Evolutionary conservation across 2,888 invertebrate genomes (phyloP).

Genomic region (Cephus rjabovi): DNA sequence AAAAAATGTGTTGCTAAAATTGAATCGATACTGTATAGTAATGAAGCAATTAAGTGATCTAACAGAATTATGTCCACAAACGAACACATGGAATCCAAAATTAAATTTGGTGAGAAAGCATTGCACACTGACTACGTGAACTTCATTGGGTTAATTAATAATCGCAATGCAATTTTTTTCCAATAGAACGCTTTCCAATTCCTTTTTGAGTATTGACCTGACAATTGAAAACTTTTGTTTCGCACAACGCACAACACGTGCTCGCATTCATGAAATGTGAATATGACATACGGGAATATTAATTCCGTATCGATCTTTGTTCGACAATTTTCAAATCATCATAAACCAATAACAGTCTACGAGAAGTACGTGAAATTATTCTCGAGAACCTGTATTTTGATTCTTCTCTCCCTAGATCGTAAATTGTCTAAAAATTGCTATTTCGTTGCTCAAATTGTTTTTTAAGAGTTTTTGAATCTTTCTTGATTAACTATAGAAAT

Average conservation of each 20-base stretch:
- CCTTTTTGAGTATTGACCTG: constrained; percentile 22
- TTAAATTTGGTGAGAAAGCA: not conserved
- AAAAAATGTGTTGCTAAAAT: not conserved
- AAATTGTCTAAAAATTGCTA: too few species aligned
- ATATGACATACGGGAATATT: too few species aligned
- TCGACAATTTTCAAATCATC: too few species aligned
- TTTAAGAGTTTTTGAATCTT: too few species aligned
- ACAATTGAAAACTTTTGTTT: not conserved
- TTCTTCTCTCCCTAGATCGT: too few species aligned
- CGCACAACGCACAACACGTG: not conserved
- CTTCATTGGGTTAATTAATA: constrained; percentile 37
- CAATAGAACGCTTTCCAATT: constrained; percentile 34
- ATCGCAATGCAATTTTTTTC: constrained; percentile 28
- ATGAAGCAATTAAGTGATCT: not conserved
- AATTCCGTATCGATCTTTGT: too few species aligned
- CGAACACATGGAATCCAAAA: not conserved
- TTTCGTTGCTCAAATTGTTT: too few species aligned
- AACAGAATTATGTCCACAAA: not conserved
- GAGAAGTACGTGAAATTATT: too few species aligned
- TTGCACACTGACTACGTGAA: not conserved
- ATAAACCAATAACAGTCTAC: too few species aligned
- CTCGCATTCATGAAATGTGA: too few species aligned
- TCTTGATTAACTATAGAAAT: too few species aligned
- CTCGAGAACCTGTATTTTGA: too few species aligned
- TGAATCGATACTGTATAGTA: not conserved